Percentiles rank a stretch among this genome's conserved stretches.
These are phyloP conservation scores for Lerema accius DNA, from an alignment of 1,140 invertebrate genomes.

Conservation along the genomic window DNA sequence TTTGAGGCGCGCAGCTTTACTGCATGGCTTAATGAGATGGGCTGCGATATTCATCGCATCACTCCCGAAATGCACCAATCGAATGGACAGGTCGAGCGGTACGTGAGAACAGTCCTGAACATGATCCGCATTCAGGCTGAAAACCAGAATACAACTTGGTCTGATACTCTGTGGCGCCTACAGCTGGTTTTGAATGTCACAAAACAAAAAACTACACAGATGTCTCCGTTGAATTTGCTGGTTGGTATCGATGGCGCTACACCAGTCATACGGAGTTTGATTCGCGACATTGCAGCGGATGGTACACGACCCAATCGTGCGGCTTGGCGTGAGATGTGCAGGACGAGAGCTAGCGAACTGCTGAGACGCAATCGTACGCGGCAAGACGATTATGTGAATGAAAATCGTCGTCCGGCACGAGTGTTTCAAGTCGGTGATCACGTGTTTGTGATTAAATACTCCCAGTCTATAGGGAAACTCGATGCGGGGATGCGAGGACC, in stretches of 20 bases:
- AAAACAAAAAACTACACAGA: conserved; percentile 29
- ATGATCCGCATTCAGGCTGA: conserved; percentile 33
- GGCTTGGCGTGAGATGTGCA: conserved; percentile 7
- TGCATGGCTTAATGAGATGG: conserved; percentile 6
- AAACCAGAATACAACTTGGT: conserved; percentile 5
- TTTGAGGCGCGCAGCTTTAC: conserved; percentile 28
- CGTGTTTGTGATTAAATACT: neutral
- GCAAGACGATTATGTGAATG: too few relatives aligned
- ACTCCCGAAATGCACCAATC: conserved; percentile 38
- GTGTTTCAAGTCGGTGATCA: too few relatives aligned
- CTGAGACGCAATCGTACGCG: too few relatives aligned
- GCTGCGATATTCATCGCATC: conserved; percentile 32
- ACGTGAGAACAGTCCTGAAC: conserved; percentile 30
- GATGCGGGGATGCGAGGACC: neutral
- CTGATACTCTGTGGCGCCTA: conserved; percentile 29
- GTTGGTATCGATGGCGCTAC: conserved; percentile 33
- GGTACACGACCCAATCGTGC: neutral
- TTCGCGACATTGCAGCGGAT: conserved; percentile 30
- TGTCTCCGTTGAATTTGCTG: conserved; percentile 24
- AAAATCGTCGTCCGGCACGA: too few relatives aligned
- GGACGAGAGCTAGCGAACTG: neutral
- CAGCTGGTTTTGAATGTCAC: conserved; percentile 35
- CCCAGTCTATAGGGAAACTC: neutral
- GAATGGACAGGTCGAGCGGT: conserved; percentile 35
- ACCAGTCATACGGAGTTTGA: conserved; percentile 20